Percentiles rank a stretch among this genome's conserved stretches.
Evolutionary conservation across 2,797 vertebrate genomes (phyloP).

Genomic region (Steatocranus sp.): DNA sequence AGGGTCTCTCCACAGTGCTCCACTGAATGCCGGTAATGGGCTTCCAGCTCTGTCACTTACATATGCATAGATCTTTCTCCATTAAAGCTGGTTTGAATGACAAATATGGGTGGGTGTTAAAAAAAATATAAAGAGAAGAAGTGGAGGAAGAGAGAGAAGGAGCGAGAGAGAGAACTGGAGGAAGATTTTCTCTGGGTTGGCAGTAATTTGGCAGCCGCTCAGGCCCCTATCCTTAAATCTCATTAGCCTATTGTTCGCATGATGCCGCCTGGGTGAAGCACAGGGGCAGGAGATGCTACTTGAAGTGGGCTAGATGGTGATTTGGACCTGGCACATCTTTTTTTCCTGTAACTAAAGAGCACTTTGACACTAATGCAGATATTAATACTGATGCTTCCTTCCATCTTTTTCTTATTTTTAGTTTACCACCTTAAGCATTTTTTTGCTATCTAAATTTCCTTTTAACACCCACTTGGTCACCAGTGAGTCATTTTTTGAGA

Average conservation of each 20-base stretch:
- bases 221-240: slow-evolving; percentile 91
- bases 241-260: slow-evolving; percentile 87
- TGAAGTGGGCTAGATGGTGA: slow-evolving; percentile 46
- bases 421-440: neutral
- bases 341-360: neutral
- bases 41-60: slow-evolving; percentile 80
- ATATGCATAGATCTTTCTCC: slow-evolving; percentile 84
- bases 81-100: slow-evolving; percentile 86
- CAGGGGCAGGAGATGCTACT: slow-evolving; percentile 78
- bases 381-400: neutral
- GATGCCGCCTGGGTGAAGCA: slow-evolving; percentile 69
- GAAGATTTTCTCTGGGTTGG: slow-evolving; percentile 73
- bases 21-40: slow-evolving; percentile 83
- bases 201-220: slow-evolving; percentile 80
- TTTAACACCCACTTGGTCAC: neutral
- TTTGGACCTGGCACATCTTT: slow-evolving; percentile 36
- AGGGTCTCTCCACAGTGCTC: slow-evolving; percentile 77
- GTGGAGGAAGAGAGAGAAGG: slow-evolving; percentile 1
- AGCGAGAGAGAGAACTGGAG: neutral
- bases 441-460: neutral
- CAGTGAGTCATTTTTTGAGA: neutral
- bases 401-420: neutral
- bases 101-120: slow-evolving; percentile 80
- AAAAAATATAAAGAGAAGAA: slow-evolving; percentile 27
- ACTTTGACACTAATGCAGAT: neutral